phyloP scores from a whole-genome alignment of 2,797 vertebrate genomes.

The Lepus oiostolus region DNA sequence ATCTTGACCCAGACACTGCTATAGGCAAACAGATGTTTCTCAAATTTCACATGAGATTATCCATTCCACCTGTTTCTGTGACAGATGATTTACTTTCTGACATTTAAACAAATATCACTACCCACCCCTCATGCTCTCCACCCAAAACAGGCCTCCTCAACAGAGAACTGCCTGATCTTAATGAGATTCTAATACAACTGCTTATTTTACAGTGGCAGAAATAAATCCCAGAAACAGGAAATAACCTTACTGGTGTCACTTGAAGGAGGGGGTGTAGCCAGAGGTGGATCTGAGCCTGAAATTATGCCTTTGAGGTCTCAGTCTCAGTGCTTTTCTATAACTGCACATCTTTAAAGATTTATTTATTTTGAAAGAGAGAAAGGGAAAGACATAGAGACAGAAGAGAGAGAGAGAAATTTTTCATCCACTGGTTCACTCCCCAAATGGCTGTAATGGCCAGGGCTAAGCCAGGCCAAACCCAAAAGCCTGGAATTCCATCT shows the following conservation, averaged over 20 bases:
- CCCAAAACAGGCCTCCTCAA: slow-evolving; percentile 60
- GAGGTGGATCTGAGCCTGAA: neutral
- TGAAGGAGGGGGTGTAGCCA: neutral
- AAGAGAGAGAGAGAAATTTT: too few species aligned
- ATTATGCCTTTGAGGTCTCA: neutral
- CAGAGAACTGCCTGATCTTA: slow-evolving; percentile 42
- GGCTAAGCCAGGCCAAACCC: too few species aligned
- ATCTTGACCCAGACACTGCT: slow-evolving; percentile 76
- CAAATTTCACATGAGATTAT: slow-evolving; percentile 79
- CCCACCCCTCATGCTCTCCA: neutral
- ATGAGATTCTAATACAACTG: slow-evolving; percentile 48
- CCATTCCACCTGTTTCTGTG: slow-evolving; percentile 78
- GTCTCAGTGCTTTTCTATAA: slow-evolving; percentile 29
- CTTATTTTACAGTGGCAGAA: slow-evolving; percentile 45
- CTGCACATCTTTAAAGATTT: neutral
- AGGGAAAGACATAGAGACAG: too few species aligned
- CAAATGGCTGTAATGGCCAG: too few species aligned
- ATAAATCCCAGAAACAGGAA: slow-evolving; percentile 46
- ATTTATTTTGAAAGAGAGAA: neutral
- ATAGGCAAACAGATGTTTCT: slow-evolving; percentile 77
- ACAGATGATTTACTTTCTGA: slow-evolving; percentile 79
- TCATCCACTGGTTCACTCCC: too few species aligned
- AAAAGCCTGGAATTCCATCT: too few species aligned
- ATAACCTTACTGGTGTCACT: neutral
- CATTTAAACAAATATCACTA: slow-evolving; percentile 72